Evolutionary conservation across 1,140 invertebrate species (phyloP).

Genomic region (Phthorimaea operculella): DNA sequence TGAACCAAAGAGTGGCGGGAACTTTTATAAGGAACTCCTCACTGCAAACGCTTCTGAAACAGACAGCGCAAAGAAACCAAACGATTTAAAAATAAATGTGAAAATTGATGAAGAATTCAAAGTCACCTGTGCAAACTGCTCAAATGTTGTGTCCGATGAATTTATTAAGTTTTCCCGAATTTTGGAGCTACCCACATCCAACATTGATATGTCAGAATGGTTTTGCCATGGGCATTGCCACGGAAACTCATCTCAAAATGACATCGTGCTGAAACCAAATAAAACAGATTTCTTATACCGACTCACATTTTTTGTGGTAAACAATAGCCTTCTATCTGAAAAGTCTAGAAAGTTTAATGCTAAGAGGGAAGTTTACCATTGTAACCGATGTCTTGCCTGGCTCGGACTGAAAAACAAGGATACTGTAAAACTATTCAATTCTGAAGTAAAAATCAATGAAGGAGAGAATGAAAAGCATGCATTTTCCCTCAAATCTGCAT

Average conservation of each 20-base stretch:
- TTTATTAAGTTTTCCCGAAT: conserved; percentile 60
- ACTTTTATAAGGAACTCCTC: conserved; percentile 67
- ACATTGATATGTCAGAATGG: conserved; percentile 68
- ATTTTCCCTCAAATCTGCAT: conserved; percentile 34
- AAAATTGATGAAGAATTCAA: conserved; percentile 39
- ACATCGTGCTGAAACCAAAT: conserved; percentile 48
- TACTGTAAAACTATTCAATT: conserved; percentile 59
- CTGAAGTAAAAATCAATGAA: conserved; percentile 47
- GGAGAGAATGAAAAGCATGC: conserved; percentile 29
- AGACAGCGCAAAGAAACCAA: conserved; percentile 27
- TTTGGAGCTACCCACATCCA: conserved; percentile 67
- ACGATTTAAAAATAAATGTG: conserved; percentile 46
- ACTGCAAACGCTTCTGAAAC: conserved; percentile 22
- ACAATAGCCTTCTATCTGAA: conserved; percentile 43
- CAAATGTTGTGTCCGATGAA: conserved; percentile 48
- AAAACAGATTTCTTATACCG: conserved; percentile 64
- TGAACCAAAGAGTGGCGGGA: conserved; percentile 58
- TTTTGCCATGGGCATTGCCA: conserved; percentile 65
- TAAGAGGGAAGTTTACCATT: conserved; percentile 60
- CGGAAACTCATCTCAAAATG: conserved; percentile 20
- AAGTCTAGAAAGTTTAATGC: conserved; percentile 54
- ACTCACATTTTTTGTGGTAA: conserved; percentile 63
- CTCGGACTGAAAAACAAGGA: conserved; percentile 59
- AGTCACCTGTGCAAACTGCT: conserved; percentile 67
- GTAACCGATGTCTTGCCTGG: conserved; percentile 67